Percentiles rank a stretch among this genome's conserved stretches.
Conservation (phyloP, 1,140 invertebrate genomes). For the Drosophila novamexicana region DNA sequence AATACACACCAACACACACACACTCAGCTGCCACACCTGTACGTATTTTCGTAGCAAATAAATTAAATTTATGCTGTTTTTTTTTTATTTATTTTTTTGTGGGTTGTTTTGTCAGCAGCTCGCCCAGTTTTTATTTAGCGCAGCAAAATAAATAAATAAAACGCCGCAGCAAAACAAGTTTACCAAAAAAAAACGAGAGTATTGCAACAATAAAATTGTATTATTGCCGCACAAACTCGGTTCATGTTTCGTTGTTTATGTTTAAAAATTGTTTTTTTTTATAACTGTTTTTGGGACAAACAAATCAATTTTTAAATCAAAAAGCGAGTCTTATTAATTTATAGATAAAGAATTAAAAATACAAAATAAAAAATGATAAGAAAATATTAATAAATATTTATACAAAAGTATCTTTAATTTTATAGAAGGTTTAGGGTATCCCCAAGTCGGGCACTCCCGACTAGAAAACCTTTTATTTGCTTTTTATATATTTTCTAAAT, state of each 20-base stretch:
- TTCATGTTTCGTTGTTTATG: not conserved
- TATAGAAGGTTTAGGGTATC: no score
- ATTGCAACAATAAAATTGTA: constrained; percentile 77
- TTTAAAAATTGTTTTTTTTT: constrained; percentile 52
- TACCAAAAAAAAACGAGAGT: constrained; percentile 26
- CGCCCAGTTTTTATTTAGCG: constrained; percentile 57
- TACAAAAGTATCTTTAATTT: no score
- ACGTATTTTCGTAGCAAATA: constrained; percentile 59
- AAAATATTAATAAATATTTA: not conserved
- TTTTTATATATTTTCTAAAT: no score
- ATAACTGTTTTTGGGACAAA: constrained; percentile 56
- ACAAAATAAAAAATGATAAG: not conserved
- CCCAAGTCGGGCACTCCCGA: no score
- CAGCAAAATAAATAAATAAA: constrained; percentile 57
- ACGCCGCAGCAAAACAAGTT: constrained; percentile 44
- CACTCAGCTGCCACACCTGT: constrained; percentile 55
- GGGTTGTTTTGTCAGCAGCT: constrained; percentile 2
- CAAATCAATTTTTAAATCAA: constrained; percentile 43
- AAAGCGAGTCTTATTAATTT: constrained; percentile 30
- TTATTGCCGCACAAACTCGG: constrained; percentile 40
- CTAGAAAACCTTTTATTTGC: no score
- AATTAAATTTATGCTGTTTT: constrained; percentile 80
- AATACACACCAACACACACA: constrained; percentile 11
- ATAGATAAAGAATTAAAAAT: not conserved
- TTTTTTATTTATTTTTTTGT: constrained; percentile 17